Base-by-base conservation (phyloP, 37 sponge, comb jelly and placozoan genomes). In the Cladorhizidae sp. region DNA sequence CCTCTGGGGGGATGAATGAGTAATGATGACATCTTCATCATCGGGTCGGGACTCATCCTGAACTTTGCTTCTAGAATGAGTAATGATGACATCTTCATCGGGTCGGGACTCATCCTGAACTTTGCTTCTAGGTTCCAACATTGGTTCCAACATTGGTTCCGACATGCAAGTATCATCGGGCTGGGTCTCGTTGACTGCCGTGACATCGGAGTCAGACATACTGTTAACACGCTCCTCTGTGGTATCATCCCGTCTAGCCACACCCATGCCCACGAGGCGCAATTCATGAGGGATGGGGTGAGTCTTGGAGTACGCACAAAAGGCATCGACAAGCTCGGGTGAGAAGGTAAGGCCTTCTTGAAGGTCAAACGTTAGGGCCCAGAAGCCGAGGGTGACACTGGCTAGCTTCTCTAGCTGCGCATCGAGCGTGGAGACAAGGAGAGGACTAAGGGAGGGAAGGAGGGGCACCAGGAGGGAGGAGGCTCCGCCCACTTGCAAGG, bases 311-410 rank as follows among this genome's bases (percentile, higher is more conserved):
- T 35, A 65, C 7, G 31, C 17, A 21, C 17, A 1, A 51, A 61
- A 64, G 26, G 40, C 22, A 15, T 64, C 64, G 14, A 33, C 11
- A 22, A 80, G 41, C 61, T 56, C 49, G 1, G 2, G 18, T 9
- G 81, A 72, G 42, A 70, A 80, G 40, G 50, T 51, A 15, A 80
- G 61, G 18, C 8, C 21, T 15, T 55, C 40, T 9, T 31, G 38
- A 18, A 14, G 9, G 72, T 70, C 81, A 57, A 70, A 80, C 23
- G 81, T 80, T 28, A 64, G 40, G 38, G 72, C 31, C 81, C 81
- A 80, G 50, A 80, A 80, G 40, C 18, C 21, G 25, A 80, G 42
- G 9, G 72, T 57, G 41, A 21, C 1, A 15, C 1, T 70, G 33
- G 32, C 3, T 5, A 81, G 33, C 29, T 81, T 59, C 2, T 22